Evolutionary conservation across 2,113 vertebrate species (phyloP).

Genomic region (Corythornis madagascariensis): DNA sequence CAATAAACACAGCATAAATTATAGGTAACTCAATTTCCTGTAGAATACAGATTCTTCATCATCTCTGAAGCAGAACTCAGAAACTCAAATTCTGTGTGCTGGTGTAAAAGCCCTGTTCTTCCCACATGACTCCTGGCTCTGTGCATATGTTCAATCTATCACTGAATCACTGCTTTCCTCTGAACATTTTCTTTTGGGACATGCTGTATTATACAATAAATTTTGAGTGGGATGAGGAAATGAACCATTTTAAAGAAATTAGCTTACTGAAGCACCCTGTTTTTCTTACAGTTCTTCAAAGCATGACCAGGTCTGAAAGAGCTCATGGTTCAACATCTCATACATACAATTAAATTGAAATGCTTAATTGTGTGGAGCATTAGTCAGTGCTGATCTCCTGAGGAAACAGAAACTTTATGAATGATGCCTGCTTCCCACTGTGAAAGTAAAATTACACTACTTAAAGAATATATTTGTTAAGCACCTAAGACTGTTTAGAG

Average conservation of each 20-base stretch:
- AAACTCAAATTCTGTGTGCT: not conserved
- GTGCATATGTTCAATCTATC: not conserved
- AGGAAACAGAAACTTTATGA: slow-evolving; percentile 29
- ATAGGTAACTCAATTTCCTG: not conserved
- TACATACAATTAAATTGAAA: slow-evolving; percentile 25
- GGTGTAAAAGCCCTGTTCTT: not conserved
- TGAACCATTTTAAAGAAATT: not conserved
- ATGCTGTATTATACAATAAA: not conserved
- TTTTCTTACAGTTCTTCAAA: slow-evolving; percentile 3
- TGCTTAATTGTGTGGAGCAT: slow-evolving; percentile 4
- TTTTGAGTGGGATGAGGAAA: not conserved
- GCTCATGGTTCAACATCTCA: not conserved
- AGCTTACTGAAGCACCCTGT: not conserved
- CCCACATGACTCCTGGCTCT: not conserved
- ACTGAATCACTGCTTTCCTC: not conserved
- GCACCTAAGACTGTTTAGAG: not conserved
- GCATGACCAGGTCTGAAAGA: not conserved
- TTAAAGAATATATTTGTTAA: slow-evolving; percentile 31
- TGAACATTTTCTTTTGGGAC: not conserved
- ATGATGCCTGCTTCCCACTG: slow-evolving; percentile 31
- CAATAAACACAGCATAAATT: not conserved
- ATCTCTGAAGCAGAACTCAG: not conserved
- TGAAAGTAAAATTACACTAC: slow-evolving; percentile 8
- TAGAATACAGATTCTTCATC: not conserved
- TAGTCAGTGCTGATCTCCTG: slow-evolving; percentile 1